phyloP scores from a whole-genome alignment of 2,797 vertebrate genomes.

The Pseudochaenichthys georgianus region DNA sequence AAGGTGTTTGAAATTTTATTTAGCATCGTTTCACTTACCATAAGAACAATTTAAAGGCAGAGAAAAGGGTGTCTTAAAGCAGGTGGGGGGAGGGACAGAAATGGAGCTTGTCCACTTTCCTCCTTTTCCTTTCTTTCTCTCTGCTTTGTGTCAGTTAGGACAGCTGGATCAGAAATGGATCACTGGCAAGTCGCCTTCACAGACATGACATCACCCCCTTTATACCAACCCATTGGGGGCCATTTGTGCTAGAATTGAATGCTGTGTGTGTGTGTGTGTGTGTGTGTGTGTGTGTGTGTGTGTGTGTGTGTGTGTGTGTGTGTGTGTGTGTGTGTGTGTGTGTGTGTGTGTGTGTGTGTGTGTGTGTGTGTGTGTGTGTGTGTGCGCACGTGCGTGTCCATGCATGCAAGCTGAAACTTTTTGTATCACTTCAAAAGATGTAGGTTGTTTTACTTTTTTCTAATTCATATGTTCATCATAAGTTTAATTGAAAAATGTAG shows the following conservation, averaged over 20 bases:
- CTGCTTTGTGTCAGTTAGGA: slow-evolving; percentile 62
- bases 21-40: neutral
- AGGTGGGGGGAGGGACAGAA: neutral
- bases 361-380: slow-evolving; percentile 14
- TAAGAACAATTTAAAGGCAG: neutral
- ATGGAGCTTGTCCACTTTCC: neutral
- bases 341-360: neutral
- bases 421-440: slow-evolving; percentile 1
- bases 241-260: slow-evolving; percentile 65
- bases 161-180: slow-evolving; percentile 79
- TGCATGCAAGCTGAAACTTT: slow-evolving; percentile 15
- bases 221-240: slow-evolving; percentile 70
- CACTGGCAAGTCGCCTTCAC: slow-evolving; percentile 71
- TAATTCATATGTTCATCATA: slow-evolving; percentile 34
- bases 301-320: slow-evolving; percentile 9
- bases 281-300: slow-evolving; percentile 13
- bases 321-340: slow-evolving; percentile 6
- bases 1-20: slow-evolving; percentile 11
- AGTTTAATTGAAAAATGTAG: slow-evolving; percentile 16
- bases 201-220: slow-evolving; percentile 85
- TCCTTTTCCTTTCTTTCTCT: slow-evolving; percentile 33
- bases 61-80: neutral
- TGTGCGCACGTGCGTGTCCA: neutral
- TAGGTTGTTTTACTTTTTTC: slow-evolving; percentile 27
- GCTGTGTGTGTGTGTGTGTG: slow-evolving; percentile 21